Evolutionary conservation across 2,113 vertebrate genomes (phyloP), one percentile per base, ranked within the genome.

Genomic region (Phoxinus phoxinus): DNA sequence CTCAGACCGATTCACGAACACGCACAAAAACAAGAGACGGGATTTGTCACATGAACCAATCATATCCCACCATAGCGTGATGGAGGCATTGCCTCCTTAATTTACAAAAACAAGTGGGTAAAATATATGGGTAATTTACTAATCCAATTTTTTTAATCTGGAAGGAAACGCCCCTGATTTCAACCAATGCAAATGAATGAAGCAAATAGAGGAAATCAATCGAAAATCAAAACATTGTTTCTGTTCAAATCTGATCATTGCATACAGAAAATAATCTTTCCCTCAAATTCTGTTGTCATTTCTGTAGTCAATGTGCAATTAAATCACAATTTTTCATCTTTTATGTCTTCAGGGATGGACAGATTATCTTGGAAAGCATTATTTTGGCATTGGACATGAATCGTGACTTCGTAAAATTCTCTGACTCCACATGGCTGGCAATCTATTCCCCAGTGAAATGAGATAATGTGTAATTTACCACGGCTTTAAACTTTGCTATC

Each of bases 311-410:
- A 7, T 79, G 23, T 25, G 32, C 35, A 61, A 71, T 41, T 41
- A 41, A 71, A 71, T 71, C 67, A 23, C 19, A 41, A n/a, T 41
- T 4, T 71, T 69, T 35, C 1, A 19, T 67, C 3, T 9, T 69
- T 41, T 41, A 37, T n/a, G 67, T 41, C 21, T n/a, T 41, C 35
- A 41, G 25, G 21, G 46, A 53, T 46, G 23, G 44, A 67, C 11
- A 35, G 81, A 71, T 71, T 83, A 56, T 71, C 81, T 12, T 67
- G 41, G 81, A 83, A 71, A 69, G 65, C 80, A 12, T 65, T 81
- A 17, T 3, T 19, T 81, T 48, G 6, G 56, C 46, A 46, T 56
- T 53, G 13, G 25, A 53, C 51, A 51, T 32, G 19, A 53, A 53
- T 53, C 46, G 8, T 30, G 27, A 32, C 41, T 74, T 46, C 0